Evolutionary conservation across 2,888 invertebrate species (phyloP).

Genomic region (Melolontha melolontha): DNA sequence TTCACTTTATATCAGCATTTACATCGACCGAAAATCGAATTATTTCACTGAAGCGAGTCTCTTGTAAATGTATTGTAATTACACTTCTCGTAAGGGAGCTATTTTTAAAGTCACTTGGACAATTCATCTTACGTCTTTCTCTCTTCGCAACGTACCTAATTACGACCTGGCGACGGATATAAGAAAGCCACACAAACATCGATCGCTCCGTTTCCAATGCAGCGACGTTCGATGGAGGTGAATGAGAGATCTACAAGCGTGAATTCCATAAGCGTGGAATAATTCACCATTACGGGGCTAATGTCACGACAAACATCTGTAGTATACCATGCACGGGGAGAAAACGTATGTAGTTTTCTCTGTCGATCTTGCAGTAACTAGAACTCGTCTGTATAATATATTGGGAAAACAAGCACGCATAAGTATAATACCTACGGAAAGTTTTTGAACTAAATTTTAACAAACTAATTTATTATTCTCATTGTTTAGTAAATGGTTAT

Average conservation of each 20-base stretch:
- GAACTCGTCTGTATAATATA: constrained; percentile 7
- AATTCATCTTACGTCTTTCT: constrained; percentile 3
- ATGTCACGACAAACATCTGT: constrained; percentile 32
- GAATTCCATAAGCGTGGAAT: constrained; percentile 35
- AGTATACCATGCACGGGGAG: constrained; percentile 19
- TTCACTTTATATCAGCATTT: too few species aligned
- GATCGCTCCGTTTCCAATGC: constrained; percentile 2
- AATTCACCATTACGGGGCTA: constrained; percentile 36
- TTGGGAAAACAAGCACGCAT: not conserved
- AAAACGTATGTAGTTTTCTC: constrained; percentile 15
- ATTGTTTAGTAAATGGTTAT: too few species aligned
- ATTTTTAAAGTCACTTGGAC: too few species aligned
- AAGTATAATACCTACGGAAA: constrained; percentile 1
- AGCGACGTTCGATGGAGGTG: constrained; percentile 11
- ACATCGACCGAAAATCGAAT: too few species aligned
- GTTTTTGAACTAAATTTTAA: constrained; percentile 5
- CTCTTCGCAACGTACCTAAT: constrained; percentile 8
- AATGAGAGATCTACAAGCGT: constrained; percentile 24
- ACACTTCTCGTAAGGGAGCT: too few species aligned
- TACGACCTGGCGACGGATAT: constrained; percentile 17
- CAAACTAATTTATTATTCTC: too few species aligned
- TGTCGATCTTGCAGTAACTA: constrained; percentile 18
- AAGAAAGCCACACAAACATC: constrained; percentile 18
- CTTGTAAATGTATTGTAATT: too few species aligned
- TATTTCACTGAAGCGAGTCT: too few species aligned